Percentiles rank a stretch among this genome's conserved stretches.
These are phyloP conservation scores for Megaceryle maxima DNA, from an alignment of 2,113 vertebrate species.

Conservation along the genomic window DNA sequence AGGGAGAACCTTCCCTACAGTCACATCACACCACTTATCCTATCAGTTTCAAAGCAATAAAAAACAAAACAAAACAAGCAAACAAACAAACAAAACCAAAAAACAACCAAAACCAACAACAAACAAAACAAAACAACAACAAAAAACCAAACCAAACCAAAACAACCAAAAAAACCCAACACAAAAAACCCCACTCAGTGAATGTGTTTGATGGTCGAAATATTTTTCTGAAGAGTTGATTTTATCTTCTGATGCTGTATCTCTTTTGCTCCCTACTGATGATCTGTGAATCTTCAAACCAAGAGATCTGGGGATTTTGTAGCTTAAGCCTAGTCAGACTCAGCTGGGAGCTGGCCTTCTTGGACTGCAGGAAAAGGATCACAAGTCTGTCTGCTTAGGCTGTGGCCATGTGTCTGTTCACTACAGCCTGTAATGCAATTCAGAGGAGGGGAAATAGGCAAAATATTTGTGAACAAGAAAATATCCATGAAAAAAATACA, in stretches of 20 bases:
- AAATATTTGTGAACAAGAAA: neutral
- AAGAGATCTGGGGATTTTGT: neutral
- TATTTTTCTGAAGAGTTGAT: fast-evolving
- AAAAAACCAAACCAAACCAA: no score
- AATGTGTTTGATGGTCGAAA: neutral
- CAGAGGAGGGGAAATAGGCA: neutral
- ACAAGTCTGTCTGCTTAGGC: neutral
- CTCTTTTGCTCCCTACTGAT: neutral
- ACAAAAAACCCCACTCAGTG: no score
- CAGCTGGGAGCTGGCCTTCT: neutral
- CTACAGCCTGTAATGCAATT: neutral
- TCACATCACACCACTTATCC: neutral
- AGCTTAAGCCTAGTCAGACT: neutral
- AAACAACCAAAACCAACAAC: no score
- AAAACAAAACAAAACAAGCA: neutral
- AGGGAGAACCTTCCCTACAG: neutral
- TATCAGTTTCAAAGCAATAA: neutral
- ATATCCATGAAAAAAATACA: neutral
- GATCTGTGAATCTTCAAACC: neutral
- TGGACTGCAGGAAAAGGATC: neutral
- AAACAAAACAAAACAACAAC: no score
- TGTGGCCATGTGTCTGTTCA: neutral
- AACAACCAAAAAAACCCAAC: no score
- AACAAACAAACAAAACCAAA: no score
- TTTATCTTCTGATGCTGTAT: neutral